These are phyloP conservation scores for Gnatocerus cornutus DNA, from an alignment of 2,888 invertebrate genomes.

Conservation along the genomic window DNA sequence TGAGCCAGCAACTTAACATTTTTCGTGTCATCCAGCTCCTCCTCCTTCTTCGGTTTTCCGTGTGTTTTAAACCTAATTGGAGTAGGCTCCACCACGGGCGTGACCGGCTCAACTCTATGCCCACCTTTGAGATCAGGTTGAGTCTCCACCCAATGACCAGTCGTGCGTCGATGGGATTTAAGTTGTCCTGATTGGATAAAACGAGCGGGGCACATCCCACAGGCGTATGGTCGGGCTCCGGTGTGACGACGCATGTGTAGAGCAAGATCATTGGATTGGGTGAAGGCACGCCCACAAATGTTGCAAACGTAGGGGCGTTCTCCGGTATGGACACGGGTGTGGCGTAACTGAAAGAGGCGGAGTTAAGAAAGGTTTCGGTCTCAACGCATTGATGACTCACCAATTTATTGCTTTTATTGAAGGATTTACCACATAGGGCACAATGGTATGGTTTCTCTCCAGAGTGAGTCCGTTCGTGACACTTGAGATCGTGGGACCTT, in stretches of 20 bases:
- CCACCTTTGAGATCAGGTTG: constrained; percentile 70
- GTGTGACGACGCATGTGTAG: constrained; percentile 82
- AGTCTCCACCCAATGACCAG: constrained; percentile 74
- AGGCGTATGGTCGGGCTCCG: constrained; percentile 79
- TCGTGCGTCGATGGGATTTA: constrained; percentile 77
- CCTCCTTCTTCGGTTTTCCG: constrained; percentile 58
- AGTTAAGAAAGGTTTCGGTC: not conserved
- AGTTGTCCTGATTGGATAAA: constrained; percentile 79
- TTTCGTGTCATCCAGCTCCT: constrained; percentile 46
- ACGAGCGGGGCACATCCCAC: constrained; percentile 79
- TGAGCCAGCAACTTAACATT: constrained; percentile 50
- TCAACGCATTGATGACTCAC: constrained; percentile 58
- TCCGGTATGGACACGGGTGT: constrained; percentile 70
- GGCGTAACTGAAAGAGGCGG: constrained; percentile 63
- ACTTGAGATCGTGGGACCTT: constrained; percentile 70
- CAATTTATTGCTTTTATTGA: constrained; percentile 71
- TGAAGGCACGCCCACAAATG: constrained; percentile 73
- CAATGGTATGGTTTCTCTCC: constrained; percentile 71
- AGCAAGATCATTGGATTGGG: constrained; percentile 82
- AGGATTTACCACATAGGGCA: constrained; percentile 70
- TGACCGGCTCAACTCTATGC: constrained; percentile 69
- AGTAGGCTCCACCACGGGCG: constrained; percentile 66
- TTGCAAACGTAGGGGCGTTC: constrained; percentile 71
- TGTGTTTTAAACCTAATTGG: constrained; percentile 69
- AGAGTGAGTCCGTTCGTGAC: constrained; percentile 71